A percentile compares a stretch with the other conserved stretches of the same genome.
phyloP scores from a whole-genome alignment of 2,888 invertebrate genomes.

The Drosophila emarginata region DNA sequence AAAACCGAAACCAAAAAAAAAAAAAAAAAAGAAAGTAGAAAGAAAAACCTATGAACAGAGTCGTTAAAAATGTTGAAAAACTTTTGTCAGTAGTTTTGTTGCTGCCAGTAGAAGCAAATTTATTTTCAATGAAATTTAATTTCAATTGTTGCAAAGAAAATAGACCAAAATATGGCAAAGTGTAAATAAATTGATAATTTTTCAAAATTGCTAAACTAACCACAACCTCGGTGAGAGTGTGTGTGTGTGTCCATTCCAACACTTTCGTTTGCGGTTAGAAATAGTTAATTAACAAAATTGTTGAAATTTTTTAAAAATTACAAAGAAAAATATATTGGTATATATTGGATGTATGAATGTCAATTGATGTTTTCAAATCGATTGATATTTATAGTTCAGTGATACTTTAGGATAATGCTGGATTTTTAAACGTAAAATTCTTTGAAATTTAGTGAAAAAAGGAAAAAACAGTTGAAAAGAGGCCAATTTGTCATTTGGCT shows the following conservation, averaged over 20 bases:
- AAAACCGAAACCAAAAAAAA: neutral
- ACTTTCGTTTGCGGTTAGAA: conserved; percentile 53
- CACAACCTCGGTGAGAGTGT: conserved; percentile 29
- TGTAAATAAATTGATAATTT: conserved; percentile 2
- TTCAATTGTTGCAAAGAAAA: conserved; percentile 26
- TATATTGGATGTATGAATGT: no score
- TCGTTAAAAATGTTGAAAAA: conserved; percentile 53
- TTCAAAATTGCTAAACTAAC: conserved; percentile 19
- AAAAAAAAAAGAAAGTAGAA: no score
- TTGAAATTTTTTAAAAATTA: neutral
- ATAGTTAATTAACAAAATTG: conserved; percentile 3
- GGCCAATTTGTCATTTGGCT: no score
- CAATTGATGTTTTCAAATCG: neutral
- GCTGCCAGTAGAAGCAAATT: conserved; percentile 15
- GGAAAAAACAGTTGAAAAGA: no score
- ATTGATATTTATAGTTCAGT: neutral
- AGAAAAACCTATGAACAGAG: conserved; percentile 30
- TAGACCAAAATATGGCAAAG: neutral
- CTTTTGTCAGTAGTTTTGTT: conserved; percentile 31
- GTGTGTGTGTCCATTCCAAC: conserved; percentile 26
- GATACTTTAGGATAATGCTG: no score
- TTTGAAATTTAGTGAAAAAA: no score
- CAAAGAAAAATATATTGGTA: neutral
- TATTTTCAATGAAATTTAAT: conserved; percentile 44
- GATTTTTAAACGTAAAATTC: no score